These are phyloP conservation scores for Scopus umbretta DNA, from an alignment of 2,113 vertebrate species.

Conservation along the genomic window DNA sequence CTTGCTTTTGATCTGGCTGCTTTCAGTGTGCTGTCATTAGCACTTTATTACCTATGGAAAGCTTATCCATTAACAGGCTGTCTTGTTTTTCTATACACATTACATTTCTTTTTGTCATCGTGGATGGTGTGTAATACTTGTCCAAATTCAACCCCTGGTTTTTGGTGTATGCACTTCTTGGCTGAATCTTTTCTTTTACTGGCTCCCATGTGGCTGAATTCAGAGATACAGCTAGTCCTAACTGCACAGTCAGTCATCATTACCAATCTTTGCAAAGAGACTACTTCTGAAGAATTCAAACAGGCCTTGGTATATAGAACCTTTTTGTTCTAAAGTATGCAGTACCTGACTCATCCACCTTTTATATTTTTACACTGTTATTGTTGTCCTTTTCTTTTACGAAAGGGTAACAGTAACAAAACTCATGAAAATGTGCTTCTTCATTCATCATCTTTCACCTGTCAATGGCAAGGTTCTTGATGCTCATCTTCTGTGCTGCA, in stretches of 20 bases:
- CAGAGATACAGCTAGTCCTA: neutral
- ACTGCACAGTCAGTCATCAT: neutral
- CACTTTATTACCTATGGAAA: neutral
- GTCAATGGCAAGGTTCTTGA: neutral
- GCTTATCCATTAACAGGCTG: neutral
- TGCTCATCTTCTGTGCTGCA: neutral
- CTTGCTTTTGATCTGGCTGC: neutral
- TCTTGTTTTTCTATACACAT: neutral
- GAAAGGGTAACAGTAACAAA: neutral
- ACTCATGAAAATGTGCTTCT: neutral
- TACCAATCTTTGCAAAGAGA: neutral
- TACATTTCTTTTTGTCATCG: neutral
- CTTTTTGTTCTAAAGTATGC: neutral
- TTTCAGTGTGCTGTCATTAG: neutral
- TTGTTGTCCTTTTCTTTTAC: neutral
- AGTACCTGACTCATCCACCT: neutral
- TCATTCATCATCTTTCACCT: neutral
- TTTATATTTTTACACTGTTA: neutral
- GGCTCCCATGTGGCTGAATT: neutral
- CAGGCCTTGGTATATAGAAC: neutral
- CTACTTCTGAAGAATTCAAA: neutral
- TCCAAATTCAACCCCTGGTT: neutral
- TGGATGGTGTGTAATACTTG: neutral
- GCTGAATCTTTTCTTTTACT: neutral
- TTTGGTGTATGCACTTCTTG: neutral